Base-by-base conservation (phyloP, 2,797 vertebrate species). In the Parambassis ranga region DNA sequence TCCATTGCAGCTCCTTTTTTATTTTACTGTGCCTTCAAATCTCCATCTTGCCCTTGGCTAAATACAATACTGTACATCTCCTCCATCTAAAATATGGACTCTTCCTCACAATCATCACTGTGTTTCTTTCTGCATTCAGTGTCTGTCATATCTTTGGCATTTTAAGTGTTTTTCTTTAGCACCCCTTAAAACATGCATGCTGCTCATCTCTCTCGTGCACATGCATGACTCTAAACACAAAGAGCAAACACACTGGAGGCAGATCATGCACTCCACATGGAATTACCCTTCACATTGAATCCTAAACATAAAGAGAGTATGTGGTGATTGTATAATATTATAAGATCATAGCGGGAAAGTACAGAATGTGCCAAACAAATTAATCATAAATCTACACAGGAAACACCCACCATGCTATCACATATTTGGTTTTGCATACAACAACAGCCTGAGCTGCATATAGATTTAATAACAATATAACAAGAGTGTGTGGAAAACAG, bases 221-320 rank as follows among this genome's bases (percentile, higher is more conserved):
- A 8, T 16, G 57, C 13, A 33, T 0, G 14, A 52, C 50, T 62
- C 46, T 4, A 6, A 58, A 16, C 13, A n/a, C 18, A 26, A 13
- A 49, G 41, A 41, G 62, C 7, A 67, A 64, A 71, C 69, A 76
- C 41, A 18, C 48, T 44, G 57, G 10, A 32, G 14, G 28, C 35
- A 22, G 26, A 51, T 32, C 9, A 5, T 23, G 30, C 27, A n/a
- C 7, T 15, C 39, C n/a, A 43, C 33, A 16, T 51, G 4, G 2
- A 22, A 65, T 36, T 35, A 35, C 33, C 6, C 38, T 49, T 14
- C 30, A 24, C 0, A 18, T 22, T 31, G 26, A 30, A 26, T 1
- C 7, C 6, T 10, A 14, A 53, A 3, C 4, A n/a, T 10, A 24
- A 23, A 38, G 38, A 20, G 7, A 22, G 24, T 24, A 30, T 2